Evolutionary conservation across 64 coral and sea anemone genomes (phyloP), one percentile per base, ranked within the genome.

Genomic region (Dendrophyllia cribrosa): DNA sequence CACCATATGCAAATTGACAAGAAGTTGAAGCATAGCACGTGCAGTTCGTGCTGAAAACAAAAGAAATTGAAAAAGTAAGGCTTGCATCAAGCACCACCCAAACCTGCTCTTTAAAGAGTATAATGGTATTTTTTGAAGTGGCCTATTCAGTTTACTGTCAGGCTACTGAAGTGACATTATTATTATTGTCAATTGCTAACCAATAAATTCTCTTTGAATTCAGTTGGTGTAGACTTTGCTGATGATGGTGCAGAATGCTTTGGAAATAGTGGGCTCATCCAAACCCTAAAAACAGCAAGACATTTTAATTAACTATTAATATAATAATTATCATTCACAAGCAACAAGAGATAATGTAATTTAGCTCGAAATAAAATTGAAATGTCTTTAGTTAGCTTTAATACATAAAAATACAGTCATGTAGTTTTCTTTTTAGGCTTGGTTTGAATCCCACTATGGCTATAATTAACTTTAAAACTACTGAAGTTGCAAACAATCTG

Each of bases 261-360:
- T 11, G 82, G 91, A 96, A 98, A 98, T 61, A 95, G 51, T 11
- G 97, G 97, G 55, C 97, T 98, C 9, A 98, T 83, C 97, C 97
- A 98, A 52, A 98, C 94, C 19, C 97, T 98, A 12, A 67, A 45
- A 86, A 70, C 2, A 75, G 0, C 25, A 72, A 16, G 1, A 34
- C 5, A 68, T 15, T 16, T 15, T 34, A 19, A 64, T 64, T 16
- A 64, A 64, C 19, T 64, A 3, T 64, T 64, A 4, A 0, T 17
- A 64, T 8, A 34, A 34, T 34, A 34, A 34, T 34, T 34, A 34
- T 34, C 34, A 34, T 34, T 34, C 34, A 34, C 34, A 34, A 34
- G 34, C 2, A 2, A 34, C 34, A 34, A 34, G 34, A 34, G 34
- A 34, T 34, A 34, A 1, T 34, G 0, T 34, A 34, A 34, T 34